Conservation (phyloP, 2,113 vertebrate species). For the Solea solea region DNA sequence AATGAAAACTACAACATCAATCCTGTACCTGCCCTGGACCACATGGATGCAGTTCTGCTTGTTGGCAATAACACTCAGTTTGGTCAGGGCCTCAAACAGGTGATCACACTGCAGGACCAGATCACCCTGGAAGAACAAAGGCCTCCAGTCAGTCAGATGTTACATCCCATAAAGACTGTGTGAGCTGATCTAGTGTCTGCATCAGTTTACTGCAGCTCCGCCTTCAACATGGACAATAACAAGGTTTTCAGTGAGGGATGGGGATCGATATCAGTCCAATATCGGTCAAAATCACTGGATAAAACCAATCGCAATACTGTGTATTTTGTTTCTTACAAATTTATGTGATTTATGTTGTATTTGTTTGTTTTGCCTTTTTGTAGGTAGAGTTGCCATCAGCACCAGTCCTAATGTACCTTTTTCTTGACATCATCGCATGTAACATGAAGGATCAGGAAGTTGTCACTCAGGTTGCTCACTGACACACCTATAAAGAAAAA, state of each 20-base stretch:
- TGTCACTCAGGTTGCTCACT: constrained; percentile 89
- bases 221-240: no score
- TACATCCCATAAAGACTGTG: not conserved
- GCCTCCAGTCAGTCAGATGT: not conserved
- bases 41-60: constrained; percentile 85
- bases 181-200: not conserved
- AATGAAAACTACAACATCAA: not conserved
- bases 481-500: constrained; percentile 83
- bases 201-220: not conserved
- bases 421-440: constrained; percentile 83
- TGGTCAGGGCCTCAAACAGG: constrained; percentile 88
- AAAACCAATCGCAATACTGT: no score
- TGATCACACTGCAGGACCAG: constrained; percentile 89
- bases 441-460: constrained; percentile 90
- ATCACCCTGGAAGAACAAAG: constrained; percentile 84
- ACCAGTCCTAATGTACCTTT: constrained; percentile 81
- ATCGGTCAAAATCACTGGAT: no score
- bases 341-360: no score
- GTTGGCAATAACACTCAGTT: constrained; percentile 84
- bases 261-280: no score
- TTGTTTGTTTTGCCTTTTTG: no score
- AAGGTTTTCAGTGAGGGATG: no score
- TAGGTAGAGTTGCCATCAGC: not conserved
- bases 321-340: no score
- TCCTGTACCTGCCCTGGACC: constrained; percentile 87